These are phyloP conservation scores for Arbacia lixula DNA, from an alignment of 53 echinoderm and acorn worm species.

Conservation along the genomic window DNA sequence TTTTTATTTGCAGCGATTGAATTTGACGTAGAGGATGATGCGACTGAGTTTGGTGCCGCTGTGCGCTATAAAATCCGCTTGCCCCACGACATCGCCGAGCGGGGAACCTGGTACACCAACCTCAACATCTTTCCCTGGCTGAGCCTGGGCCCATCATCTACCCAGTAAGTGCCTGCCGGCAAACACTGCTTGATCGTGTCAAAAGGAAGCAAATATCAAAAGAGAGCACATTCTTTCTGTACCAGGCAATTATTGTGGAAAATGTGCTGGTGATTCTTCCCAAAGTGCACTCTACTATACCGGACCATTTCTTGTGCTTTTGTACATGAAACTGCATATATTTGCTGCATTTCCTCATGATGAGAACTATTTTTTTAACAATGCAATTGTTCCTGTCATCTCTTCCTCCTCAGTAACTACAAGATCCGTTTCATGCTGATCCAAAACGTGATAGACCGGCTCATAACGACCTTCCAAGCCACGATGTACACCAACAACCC, in stretches of 20 bases:
- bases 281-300: too few relatives aligned
- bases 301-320: too few relatives aligned
- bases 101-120: conserved; percentile 36
- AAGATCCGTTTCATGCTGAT: conserved; percentile 38
- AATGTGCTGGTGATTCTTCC: too few relatives aligned
- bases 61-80: conserved; percentile 33
- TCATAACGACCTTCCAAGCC: conserved; percentile 1
- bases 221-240: too few relatives aligned
- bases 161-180: conserved; percentile 45
- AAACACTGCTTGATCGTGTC: too few relatives aligned
- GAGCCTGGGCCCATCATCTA: not conserved
- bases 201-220: too few relatives aligned
- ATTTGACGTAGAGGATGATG: conserved; percentile 35
- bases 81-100: conserved; percentile 19
- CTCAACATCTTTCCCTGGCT: conserved; percentile 31
- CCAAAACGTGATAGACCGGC: conserved; percentile 15
- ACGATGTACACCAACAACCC: not conserved
- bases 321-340: too few relatives aligned
- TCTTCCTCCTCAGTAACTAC: conserved; percentile 37
- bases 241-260: too few relatives aligned
- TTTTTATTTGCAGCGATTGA: conserved; percentile 12
- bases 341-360: too few relatives aligned
- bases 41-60: not conserved
- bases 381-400: not conserved
- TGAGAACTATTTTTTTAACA: not conserved